A percentile compares a stretch with the other conserved stretches of the same genome.
Evolutionary conservation across 2,797 vertebrate genomes (phyloP).

Genomic region (Pseudochirops cupreus): DNA sequence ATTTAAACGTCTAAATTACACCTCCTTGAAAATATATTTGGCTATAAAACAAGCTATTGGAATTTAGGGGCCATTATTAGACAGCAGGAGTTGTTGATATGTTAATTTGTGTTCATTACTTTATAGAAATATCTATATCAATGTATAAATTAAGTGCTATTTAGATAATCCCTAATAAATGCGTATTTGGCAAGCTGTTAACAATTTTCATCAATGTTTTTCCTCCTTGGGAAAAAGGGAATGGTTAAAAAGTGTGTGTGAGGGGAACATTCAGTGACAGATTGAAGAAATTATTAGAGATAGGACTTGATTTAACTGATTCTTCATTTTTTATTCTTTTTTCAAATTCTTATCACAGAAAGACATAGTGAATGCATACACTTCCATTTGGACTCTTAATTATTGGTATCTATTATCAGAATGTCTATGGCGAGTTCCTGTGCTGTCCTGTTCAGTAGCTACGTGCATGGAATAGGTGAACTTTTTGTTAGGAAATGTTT

Average conservation of each 20-base stretch:
- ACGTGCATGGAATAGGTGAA: background rate
- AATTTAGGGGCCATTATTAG: conserved; percentile 70
- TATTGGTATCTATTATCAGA: background rate
- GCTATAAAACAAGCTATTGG: conserved; percentile 78
- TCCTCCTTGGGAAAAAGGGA: background rate
- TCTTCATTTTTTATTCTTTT: background rate
- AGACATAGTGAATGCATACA: background rate
- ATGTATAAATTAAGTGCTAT: conserved; percentile 90
- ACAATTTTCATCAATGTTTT: conserved; percentile 84
- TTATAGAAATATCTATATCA: conserved; percentile 83
- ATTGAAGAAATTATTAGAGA: conserved; percentile 31
- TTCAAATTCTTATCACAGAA: background rate
- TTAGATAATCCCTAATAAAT: conserved; percentile 89
- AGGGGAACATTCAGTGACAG: background rate
- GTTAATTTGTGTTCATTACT: conserved; percentile 81
- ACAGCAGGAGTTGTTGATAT: conserved; percentile 80
- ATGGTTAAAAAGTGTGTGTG: background rate
- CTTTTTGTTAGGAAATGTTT: conserved; percentile 19
- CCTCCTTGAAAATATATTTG: conserved; percentile 74
- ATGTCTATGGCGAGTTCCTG: background rate
- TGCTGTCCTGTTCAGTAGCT: background rate
- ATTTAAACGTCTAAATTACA: conserved; percentile 74
- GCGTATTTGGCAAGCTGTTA: conserved; percentile 93
- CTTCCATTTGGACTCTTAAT: background rate
- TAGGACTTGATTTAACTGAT: background rate